Evolutionary conservation across 2,888 invertebrate species (phyloP), one percentile per base, ranked within the genome.

Genomic region (Aphidoletes aphidimyza): DNA sequence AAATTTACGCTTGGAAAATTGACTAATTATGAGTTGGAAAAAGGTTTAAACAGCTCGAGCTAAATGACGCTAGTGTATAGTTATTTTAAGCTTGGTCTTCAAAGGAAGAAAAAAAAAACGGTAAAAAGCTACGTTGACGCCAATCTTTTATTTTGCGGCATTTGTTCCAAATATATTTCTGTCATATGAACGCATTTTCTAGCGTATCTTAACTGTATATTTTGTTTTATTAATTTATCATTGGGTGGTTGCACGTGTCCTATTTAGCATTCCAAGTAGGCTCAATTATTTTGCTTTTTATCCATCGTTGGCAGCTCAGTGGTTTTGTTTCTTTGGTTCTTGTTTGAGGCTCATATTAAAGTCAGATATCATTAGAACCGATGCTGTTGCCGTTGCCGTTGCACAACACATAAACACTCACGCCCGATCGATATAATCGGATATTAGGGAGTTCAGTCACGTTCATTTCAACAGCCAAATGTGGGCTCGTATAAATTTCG

Each of bases 401-500:
- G 6, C 42, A 42, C 14, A 42, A 6, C 14, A 9, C 42, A 42
- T 42, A 42, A 6, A 54, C 14, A 3, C 30, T 11, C 34, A 30
- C n/a, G 3, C 22, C 1, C 2, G 22, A 8, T 1, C 2, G n/a
- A 26, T 54, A 26, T 54, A 54, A 54, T 26, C 54, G 54, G 54
- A 69, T 11, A 69, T 69, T 26, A 14, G 30, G 8, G 9, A 69
- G 69, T 69, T 69, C 69, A 69, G 69, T 69, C 69, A 69, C 69
- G 69, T 69, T 69, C 69, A 69, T 30, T 69, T 30, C 69, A 69
- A 30, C 69, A 26, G 3, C 34, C 2, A 69, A 69, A 69, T 9
- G 69, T 69, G 22, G n/a, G n/a, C 54, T 54, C 54, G 22, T 54
- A 54, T 54, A 54, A 54, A 54, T 54, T n/a, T 54, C 54, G 22